These are phyloP conservation scores for Tachypleus tridentatus DNA, from an alignment of 1,140 invertebrate genomes.

Conservation along the genomic window DNA sequence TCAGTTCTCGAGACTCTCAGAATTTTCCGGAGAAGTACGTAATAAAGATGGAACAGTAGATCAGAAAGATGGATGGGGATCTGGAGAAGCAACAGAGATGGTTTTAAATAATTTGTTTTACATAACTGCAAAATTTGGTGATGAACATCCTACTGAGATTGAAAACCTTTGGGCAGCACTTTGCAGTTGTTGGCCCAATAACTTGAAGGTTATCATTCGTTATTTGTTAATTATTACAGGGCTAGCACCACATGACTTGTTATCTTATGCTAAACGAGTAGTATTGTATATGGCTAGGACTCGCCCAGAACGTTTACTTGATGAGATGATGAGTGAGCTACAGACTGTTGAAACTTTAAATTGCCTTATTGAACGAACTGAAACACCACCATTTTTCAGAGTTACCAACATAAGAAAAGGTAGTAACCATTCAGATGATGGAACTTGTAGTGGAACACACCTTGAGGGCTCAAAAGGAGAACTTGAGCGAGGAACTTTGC, in stretches of 20 bases:
- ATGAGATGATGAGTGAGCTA: conserved; percentile 93
- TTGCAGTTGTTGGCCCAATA: conserved; percentile 90
- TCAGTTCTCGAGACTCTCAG: conserved; percentile 20
- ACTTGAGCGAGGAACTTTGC: conserved; percentile 78
- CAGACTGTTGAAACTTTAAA: conserved; percentile 84
- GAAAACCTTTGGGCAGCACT: conserved; percentile 92
- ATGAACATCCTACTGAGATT: conserved; percentile 87
- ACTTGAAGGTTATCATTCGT: conserved; percentile 92
- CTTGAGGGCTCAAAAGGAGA: conserved; percentile 22
- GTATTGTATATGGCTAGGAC: conserved; percentile 81
- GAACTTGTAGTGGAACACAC: conserved; percentile 41
- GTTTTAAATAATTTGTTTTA: conserved; percentile 98
- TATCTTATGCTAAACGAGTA: conserved; percentile 85
- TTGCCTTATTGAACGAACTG: conserved; percentile 85
- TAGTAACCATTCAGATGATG: conserved; percentile 56
- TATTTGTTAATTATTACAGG: conserved; percentile 93
- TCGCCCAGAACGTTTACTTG: conserved; percentile 76
- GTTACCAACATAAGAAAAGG: conserved; percentile 80
- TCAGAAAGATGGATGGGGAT: conserved; percentile 86
- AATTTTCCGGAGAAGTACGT: conserved; percentile 23
- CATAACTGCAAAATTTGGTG: conserved; percentile 93
- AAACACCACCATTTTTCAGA: conserved; percentile 94
- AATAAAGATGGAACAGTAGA: conserved; percentile 27
- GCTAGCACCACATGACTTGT: conserved; percentile 81
- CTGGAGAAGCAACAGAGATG: conserved; percentile 98